Conservation (phyloP, 2,797 vertebrate genomes). For the Lycodopsis pacificus region DNA sequence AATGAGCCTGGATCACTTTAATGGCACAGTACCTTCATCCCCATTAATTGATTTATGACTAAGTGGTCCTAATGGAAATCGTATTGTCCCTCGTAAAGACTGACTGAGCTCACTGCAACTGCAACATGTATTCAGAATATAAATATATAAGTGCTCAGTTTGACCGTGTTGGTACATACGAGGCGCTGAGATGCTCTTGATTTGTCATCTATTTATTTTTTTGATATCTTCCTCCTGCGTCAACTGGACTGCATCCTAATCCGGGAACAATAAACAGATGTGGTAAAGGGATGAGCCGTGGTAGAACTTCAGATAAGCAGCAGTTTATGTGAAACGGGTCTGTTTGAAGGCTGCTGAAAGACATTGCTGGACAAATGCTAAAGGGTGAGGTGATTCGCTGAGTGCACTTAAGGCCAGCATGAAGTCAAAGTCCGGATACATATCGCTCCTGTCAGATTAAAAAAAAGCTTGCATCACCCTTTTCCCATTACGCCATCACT, state of each 20-base stretch:
- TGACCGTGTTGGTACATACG: no score
- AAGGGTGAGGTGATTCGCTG: constrained; percentile 6
- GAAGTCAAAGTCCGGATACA: constrained; percentile 32
- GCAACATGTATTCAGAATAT: background rate
- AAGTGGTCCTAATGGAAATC: constrained; percentile 30
- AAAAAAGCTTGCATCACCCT: constrained; percentile 13
- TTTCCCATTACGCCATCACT: background rate
- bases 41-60: constrained; percentile 18
- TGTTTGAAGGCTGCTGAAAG: background rate
- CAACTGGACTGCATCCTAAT: background rate
- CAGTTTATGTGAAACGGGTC: background rate
- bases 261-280: background rate
- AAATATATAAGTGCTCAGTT: background rate
- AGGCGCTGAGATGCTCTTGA: constrained; percentile 5
- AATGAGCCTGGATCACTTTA: background rate
- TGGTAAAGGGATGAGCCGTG: background rate
- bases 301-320: background rate
- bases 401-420: constrained; percentile 2
- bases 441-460: constrained; percentile 24
- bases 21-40: constrained; percentile 1
- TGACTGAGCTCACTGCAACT: constrained; percentile 4
- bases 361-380: background rate
- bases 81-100: constrained; percentile 20
- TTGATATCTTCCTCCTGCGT: background rate
- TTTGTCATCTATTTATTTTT: background rate